Conservation (phyloP, 2,113 vertebrate genomes). For the Engystomops pustulosus region DNA sequence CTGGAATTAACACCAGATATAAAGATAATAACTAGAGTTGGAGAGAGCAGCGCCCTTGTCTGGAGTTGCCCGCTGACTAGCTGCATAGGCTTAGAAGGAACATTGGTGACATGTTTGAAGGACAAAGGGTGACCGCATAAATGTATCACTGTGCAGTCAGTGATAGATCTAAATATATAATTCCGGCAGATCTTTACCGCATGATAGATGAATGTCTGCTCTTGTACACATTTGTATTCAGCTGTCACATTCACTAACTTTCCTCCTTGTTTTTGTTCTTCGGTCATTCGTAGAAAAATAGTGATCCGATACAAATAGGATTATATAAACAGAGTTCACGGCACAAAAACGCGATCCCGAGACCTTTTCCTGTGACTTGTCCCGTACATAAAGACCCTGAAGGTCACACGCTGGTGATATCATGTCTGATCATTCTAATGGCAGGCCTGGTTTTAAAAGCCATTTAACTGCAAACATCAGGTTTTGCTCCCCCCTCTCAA, state of each 20-base stretch:
- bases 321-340: not conserved
- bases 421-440: slow-evolving; percentile 49
- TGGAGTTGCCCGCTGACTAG: no score
- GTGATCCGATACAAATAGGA: not conserved
- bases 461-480: slow-evolving; percentile 50
- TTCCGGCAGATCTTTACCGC: not conserved
- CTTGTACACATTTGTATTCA: not conserved
- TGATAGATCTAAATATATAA: not conserved
- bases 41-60: no score
- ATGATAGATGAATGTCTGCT: slow-evolving; percentile 15
- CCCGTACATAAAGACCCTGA: not conserved
- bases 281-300: not conserved
- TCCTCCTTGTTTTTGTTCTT: slow-evolving; percentile 5
- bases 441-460: slow-evolving; percentile 44
- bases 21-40: no score
- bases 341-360: not conserved
- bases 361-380: not conserved
- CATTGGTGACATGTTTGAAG: not conserved
- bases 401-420: slow-evolving; percentile 38
- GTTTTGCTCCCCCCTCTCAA: slow-evolving; percentile 26
- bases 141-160: not conserved
- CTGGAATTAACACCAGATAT: no score
- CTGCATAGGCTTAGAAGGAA: not conserved
- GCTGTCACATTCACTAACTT: not conserved
- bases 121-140: slow-evolving; percentile 7